phyloP scores from a whole-genome alignment of 2,888 invertebrate genomes.

The Nomada lathburiana region DNA sequence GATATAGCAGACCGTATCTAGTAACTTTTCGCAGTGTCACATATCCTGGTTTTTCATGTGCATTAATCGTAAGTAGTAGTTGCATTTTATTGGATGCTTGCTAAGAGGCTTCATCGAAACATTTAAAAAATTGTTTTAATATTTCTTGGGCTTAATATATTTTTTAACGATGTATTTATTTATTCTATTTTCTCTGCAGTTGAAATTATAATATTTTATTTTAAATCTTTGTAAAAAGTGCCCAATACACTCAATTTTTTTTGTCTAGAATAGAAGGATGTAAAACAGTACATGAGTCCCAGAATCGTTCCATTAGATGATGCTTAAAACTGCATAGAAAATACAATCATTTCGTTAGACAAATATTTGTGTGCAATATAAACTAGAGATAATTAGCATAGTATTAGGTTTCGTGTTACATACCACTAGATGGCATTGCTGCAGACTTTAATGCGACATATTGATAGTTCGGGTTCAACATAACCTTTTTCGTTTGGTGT shows the following conservation, averaged over 20 bases:
- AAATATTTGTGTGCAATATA: not conserved
- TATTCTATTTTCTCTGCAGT: not conserved
- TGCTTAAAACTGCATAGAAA: slow-evolving; percentile 11
- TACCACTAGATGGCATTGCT: slow-evolving; percentile 6
- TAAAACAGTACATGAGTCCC: not conserved
- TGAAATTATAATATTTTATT: not conserved
- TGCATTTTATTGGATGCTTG: slow-evolving; percentile 33
- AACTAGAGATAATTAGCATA: slow-evolving; percentile 13
- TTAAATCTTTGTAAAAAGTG: not conserved
- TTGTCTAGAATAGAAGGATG: not conserved
- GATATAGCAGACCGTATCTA: slow-evolving; percentile 73
- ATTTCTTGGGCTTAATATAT: not conserved
- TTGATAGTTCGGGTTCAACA: slow-evolving; percentile 19
- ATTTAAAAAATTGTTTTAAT: not conserved
- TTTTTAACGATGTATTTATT: not conserved
- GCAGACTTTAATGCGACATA: not conserved
- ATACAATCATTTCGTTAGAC: slow-evolving; percentile 3
- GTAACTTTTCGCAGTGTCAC: slow-evolving; percentile 62
- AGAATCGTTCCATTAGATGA: not conserved
- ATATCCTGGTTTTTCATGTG: slow-evolving; percentile 29
- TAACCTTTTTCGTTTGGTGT: slow-evolving; percentile 54
- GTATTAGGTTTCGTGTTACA: not conserved
- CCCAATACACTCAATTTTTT: not conserved
- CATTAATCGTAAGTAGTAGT: slow-evolving; percentile 5
- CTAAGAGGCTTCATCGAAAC: not conserved